These are phyloP conservation scores for Polyploca ridens DNA, from an alignment of 2,888 invertebrate species.

Conservation along the genomic window DNA sequence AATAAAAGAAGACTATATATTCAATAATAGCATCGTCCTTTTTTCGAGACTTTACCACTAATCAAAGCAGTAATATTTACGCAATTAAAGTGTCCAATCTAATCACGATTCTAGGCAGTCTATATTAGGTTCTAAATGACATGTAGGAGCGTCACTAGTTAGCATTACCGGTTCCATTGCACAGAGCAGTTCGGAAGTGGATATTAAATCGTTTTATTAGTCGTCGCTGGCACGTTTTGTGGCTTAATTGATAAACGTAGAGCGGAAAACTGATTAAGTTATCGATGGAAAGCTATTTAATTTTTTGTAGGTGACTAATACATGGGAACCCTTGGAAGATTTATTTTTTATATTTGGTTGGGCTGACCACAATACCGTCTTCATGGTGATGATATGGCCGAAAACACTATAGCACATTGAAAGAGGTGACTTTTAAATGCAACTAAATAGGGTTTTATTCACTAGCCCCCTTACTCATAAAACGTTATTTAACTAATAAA, in stretches of 20 bases:
- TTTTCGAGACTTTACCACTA: neutral
- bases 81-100: neutral
- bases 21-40: no score
- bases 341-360: no score
- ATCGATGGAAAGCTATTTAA: neutral
- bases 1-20: neutral
- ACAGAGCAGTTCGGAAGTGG: constrained; percentile 55
- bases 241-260: neutral
- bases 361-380: no score
- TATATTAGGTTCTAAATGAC: constrained; percentile 11
- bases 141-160: constrained; percentile 28
- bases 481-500: no score
- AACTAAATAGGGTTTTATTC: no score
- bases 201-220: constrained; percentile 65
- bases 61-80: neutral
- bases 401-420: no score
- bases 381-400: no score
- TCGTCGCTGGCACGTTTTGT: constrained; percentile 36
- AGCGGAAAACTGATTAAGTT: neutral
- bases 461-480: no score
- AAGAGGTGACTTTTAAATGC: no score
- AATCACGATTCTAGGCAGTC: neutral
- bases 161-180: constrained; percentile 47
- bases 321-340: no score
- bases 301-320: no score